Conservation (phyloP, 2,797 vertebrate genomes). For the Lemur catta region DNA sequence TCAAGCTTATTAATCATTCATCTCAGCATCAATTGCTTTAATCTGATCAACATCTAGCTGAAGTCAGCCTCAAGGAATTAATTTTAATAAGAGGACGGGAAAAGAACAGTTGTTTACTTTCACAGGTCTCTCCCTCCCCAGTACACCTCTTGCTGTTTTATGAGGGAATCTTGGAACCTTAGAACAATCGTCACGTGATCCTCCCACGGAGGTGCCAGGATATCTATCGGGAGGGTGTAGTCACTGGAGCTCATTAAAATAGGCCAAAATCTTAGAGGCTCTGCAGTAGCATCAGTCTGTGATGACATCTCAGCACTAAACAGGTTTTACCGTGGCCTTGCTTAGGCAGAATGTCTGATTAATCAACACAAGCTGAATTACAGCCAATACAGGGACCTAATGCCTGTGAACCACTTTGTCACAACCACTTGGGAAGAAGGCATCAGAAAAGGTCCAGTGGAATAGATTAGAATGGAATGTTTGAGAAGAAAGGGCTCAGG, state of each 20-base stretch:
- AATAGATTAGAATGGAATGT: background rate
- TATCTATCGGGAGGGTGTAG: background rate
- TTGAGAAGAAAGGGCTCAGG: background rate
- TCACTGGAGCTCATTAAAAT: background rate
- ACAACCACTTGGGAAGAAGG: background rate
- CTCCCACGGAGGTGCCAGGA: rapidly evolving
- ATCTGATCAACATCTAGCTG: background rate
- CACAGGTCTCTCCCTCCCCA: background rate
- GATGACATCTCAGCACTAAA: background rate
- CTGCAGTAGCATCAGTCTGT: rapidly evolving
- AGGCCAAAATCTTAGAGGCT: background rate
- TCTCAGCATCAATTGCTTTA: background rate
- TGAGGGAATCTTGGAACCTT: background rate
- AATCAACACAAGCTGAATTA: background rate
- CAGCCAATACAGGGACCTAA: background rate
- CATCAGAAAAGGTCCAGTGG: background rate
- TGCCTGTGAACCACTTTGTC: background rate
- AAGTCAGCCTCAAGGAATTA: background rate
- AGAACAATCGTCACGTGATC: background rate
- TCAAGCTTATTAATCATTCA: background rate
- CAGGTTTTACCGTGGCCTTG: background rate
- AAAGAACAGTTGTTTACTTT: background rate
- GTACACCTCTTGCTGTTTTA: background rate
- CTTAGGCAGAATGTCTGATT: background rate
- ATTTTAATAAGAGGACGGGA: background rate